Evolutionary conservation across 2,888 invertebrate genomes (phyloP).

Genomic region (Mimumesa dahlbomi): DNA sequence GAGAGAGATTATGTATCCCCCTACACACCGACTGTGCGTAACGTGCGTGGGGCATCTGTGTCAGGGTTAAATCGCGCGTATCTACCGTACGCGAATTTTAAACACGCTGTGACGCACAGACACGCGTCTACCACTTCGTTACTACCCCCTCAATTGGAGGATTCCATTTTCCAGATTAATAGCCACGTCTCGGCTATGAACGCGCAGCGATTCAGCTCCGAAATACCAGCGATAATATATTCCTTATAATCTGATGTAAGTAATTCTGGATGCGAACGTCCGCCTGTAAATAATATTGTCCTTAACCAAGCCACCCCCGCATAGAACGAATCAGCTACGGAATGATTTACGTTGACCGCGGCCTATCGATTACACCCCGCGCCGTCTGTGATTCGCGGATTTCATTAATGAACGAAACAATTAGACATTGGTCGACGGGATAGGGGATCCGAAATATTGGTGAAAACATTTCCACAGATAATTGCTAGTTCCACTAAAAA

Average conservation of each 20-base stretch:
- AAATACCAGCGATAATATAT: background rate
- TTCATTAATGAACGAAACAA: no score
- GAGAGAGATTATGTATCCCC: conserved; percentile 9
- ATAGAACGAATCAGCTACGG: no score
- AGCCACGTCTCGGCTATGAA: background rate
- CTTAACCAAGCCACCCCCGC: no score
- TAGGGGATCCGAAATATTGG: no score
- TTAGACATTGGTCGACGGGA: no score
- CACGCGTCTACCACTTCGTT: background rate
- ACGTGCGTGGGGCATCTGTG: conserved; percentile 43
- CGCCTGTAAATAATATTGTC: no score
- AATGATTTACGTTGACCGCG: no score
- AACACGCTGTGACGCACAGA: conserved; percentile 28
- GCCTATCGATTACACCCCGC: no score
- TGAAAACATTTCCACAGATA: no score
- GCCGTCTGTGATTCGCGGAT: no score
- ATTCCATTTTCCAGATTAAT: conserved; percentile 27
- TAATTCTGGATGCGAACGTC: no score
- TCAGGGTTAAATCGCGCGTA: conserved; percentile 53
- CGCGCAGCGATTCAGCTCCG: background rate
- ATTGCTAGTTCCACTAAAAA: no score
- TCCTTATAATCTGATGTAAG: background rate
- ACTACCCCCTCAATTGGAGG: conserved; percentile 21
- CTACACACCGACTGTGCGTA: conserved; percentile 20
- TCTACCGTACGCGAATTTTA: conserved; percentile 15